phyloP scores from a whole-genome alignment of 2,797 vertebrate species.

The Capromys pilorides region DNA sequence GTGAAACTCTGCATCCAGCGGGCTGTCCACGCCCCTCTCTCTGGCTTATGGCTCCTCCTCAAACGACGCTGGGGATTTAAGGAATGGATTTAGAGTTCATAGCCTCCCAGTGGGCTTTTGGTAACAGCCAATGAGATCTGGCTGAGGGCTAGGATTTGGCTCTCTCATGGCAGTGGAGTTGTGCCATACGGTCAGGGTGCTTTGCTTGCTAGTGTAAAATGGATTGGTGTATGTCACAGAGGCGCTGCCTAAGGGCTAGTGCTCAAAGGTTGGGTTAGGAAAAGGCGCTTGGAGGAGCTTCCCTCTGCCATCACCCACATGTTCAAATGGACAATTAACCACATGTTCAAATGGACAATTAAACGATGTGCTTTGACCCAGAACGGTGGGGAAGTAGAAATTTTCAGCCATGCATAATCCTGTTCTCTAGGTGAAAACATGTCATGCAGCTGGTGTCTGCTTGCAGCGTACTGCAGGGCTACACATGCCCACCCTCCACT shows the following conservation, averaged over 20 bases:
- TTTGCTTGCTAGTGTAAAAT: neutral
- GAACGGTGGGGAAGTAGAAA: neutral
- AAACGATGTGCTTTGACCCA: neutral
- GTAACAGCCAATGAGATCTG: neutral
- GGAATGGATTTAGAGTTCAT: neutral
- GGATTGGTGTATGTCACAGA: neutral
- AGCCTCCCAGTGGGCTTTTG: slow-evolving; percentile 12
- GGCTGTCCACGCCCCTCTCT: neutral
- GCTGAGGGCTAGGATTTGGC: slow-evolving; percentile 38
- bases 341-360: too few relatives aligned
- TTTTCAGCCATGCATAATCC: neutral
- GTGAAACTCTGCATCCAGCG: neutral
- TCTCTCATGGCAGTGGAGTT: neutral
- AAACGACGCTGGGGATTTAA: neutral
- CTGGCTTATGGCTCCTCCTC: neutral
- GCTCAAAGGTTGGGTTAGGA: neutral
- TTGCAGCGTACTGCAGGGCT: neutral
- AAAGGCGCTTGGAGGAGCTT: neutral
- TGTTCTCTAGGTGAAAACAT: neutral
- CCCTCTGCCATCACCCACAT: neutral
- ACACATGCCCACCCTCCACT: neutral
- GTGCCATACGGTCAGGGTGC: neutral
- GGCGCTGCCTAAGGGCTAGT: neutral
- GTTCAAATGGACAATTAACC: too few relatives aligned
- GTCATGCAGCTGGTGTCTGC: neutral